Percentiles rank a stretch among this genome's conserved stretches.
phyloP scores from a whole-genome alignment of 2,113 vertebrate genomes.

The Bufo bufo region DNA sequence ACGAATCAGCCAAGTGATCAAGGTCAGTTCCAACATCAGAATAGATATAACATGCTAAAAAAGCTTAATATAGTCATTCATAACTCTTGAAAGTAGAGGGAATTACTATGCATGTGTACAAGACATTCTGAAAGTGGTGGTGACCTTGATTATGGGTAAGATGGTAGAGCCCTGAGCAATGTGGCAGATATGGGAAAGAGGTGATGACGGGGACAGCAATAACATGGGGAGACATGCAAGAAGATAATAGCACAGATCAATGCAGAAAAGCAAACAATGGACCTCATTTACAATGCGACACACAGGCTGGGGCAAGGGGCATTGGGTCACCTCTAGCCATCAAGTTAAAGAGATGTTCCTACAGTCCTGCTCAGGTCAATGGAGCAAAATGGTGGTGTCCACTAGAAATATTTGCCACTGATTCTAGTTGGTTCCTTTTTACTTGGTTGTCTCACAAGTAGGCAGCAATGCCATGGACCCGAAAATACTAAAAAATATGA shows the following conservation, averaged over 20 bases:
- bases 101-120: neutral
- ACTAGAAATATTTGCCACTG: neutral
- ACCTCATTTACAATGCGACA: conserved; percentile 19
- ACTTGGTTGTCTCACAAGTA: too few relatives aligned
- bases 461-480: too few relatives aligned
- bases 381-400: neutral
- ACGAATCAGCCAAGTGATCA: neutral
- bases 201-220: neutral
- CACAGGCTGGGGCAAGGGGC: neutral
- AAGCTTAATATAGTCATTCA: neutral
- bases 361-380: neutral
- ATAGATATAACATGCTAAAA: neutral
- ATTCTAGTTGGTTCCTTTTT: neutral
- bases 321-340: neutral
- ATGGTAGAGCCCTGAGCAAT: neutral
- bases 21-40: neutral
- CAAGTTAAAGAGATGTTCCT: neutral
- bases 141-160: neutral
- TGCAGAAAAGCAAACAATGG: neutral
- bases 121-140: neutral
- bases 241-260: neutral
- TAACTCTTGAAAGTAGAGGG: neutral
- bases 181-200: neutral
- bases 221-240: neutral
- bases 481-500: too few relatives aligned